These are phyloP conservation scores for Pseudanteris insignis DNA, from an alignment of 2,888 invertebrate genomes.

Conservation along the genomic window DNA sequence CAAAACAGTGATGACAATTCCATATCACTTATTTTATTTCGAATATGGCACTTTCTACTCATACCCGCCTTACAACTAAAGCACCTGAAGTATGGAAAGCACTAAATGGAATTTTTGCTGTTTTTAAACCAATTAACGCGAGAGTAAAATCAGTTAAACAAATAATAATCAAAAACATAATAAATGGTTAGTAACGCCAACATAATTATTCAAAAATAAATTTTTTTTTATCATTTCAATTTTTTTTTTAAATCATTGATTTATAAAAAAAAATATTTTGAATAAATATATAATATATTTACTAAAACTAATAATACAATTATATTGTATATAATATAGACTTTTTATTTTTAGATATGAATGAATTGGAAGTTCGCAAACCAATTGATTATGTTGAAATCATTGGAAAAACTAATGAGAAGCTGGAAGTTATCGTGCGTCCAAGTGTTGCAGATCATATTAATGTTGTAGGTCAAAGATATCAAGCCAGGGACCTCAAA, in stretches of 20 bases:
- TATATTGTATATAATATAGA: neutral
- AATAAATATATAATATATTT: neutral
- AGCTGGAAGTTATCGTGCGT: conserved; percentile 69
- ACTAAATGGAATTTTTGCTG: conserved; percentile 79
- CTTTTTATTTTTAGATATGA: conserved; percentile 71
- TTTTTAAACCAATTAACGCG: conserved; percentile 80
- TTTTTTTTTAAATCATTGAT: neutral
- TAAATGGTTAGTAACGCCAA: conserved; percentile 78
- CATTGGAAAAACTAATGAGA: conserved; percentile 72
- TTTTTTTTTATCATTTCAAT: neutral
- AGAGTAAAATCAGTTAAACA: conserved; percentile 69
- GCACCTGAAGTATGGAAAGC: conserved; percentile 73
- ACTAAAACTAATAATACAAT: neutral
- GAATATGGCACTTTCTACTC: no score
- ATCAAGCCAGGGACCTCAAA: conserved; percentile 75
- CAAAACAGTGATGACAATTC: no score
- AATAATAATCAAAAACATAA: conserved; percentile 73
- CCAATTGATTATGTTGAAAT: conserved; percentile 72
- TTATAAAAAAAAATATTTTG: neutral
- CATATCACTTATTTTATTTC: no score
- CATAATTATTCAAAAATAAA: neutral
- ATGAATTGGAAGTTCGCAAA: conserved; percentile 73
- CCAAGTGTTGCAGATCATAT: conserved; percentile 1
- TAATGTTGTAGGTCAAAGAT: conserved; percentile 79
- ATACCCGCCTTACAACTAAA: conserved; percentile 51